Evolutionary conservation across 2,113 vertebrate species (phyloP), one percentile per base, ranked within the genome.

Genomic region (Alces alces): DNA sequence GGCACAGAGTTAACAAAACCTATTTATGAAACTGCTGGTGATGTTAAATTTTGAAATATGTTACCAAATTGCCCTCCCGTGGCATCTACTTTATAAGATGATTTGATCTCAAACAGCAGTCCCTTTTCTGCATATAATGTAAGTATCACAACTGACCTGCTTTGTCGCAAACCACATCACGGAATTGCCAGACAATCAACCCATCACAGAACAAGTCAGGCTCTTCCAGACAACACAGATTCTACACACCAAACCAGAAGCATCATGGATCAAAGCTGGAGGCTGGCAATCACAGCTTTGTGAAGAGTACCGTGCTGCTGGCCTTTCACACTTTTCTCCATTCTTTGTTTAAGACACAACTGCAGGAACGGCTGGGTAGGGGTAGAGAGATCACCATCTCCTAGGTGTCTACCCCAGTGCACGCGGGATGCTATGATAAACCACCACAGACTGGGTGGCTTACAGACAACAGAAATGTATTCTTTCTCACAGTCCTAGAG

Each of bases 1-100:
- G 39, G 86, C 55, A 91, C 25, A 25, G 28, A 84, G 92, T 96
- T 91, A 78, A 79, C 73, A 39, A 66, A 97, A 91, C 33, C 86
- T 88, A 45, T 92, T 93, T 70, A 70, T 84, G 83, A 96, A 89
- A 95, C 12, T 57, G 45, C 73, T 95, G 39, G 43, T 54, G 58
- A 86, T 85, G 87, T 92, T 76, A 94, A 60, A 17, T 88, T 96
- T 88, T 89, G n/a, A 98, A 95, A 85, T n/a, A 93, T 3, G 87
- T 36, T 60, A 58, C 79, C 82, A 85, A 95, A 60, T 89, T 84
- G 78, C 58, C 92, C 47, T 92, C 64, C 6, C 33, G 25, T 28
- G 33, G 45, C 36, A 14, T 64, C 73, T 86, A 82, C 33, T 89
- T 96, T 52, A 79, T 70, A 96, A 90, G 50, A 70, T 70, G 80